phyloP scores from a whole-genome alignment of 53 echinoderm and acorn worm species.

The Holothuria leucospilota region DNA sequence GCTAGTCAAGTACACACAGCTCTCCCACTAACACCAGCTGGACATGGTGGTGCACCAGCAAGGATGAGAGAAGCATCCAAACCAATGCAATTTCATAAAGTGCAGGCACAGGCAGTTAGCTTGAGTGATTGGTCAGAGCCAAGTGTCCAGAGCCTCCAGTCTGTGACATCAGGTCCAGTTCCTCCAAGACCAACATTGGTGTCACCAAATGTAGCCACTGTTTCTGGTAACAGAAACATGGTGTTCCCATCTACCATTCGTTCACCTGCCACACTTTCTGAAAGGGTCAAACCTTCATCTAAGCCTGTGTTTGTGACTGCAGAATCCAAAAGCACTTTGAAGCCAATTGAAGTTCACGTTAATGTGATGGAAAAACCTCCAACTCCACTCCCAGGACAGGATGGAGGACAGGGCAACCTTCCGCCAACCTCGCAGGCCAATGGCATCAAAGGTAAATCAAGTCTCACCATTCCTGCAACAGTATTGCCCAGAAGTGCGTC shows the following conservation, averaged over 20 bases:
- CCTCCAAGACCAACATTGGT: not conserved
- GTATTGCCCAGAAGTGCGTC: constrained; percentile 90
- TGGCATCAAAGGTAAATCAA: constrained; percentile 61
- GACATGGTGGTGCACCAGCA: constrained; percentile 73
- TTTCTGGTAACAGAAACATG: constrained; percentile 42
- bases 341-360: constrained; percentile 29
- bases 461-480: constrained; percentile 80
- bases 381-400: constrained; percentile 17
- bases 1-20: constrained; percentile 36
- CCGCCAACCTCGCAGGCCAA: constrained; percentile 56
- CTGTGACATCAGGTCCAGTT: not conserved
- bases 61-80: constrained; percentile 56
- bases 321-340: not conserved
- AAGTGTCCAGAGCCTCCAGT: not conserved
- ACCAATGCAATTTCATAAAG: constrained; percentile 61
- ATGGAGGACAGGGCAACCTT: not conserved
- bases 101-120: constrained; percentile 47
- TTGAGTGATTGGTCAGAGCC: constrained; percentile 42
- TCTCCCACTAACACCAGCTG: constrained; percentile 63
- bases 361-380: constrained; percentile 45
- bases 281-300: not conserved
- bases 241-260: constrained; percentile 16
- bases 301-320: not conserved
- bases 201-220: constrained; percentile 37
- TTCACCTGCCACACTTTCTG: constrained; percentile 1